Conservation (phyloP, 2,113 vertebrate species). For the Irena cyanogastra region DNA sequence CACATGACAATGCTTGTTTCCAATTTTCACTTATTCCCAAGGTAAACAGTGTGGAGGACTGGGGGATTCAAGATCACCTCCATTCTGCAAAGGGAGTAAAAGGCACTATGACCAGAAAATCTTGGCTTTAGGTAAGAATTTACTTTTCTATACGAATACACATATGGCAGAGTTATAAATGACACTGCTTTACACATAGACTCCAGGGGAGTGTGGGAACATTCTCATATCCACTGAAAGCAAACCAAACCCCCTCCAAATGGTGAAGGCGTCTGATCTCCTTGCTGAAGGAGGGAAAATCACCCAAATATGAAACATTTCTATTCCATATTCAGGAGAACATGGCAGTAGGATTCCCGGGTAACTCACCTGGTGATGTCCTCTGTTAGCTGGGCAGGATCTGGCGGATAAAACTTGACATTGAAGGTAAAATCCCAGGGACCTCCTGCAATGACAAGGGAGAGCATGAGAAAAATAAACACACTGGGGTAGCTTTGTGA, state of each 20-base stretch:
- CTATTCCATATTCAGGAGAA: not conserved
- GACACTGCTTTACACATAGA: not conserved
- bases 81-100: not conserved
- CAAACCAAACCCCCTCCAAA: not conserved
- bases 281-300: not conserved
- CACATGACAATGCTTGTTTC: not conserved
- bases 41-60: fast-evolving
- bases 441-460: slow-evolving; percentile 64
- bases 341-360: not conserved
- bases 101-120: not conserved
- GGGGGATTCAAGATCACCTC: not conserved
- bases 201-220: not conserved
- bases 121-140: not conserved
- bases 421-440: slow-evolving; percentile 83
- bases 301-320: not conserved
- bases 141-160: not conserved
- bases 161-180: not conserved
- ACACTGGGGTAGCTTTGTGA: not conserved
- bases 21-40: not conserved
- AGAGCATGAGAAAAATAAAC: not conserved
- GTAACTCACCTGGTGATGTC: slow-evolving; percentile 91
- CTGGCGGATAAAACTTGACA: slow-evolving; percentile 91
- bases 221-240: not conserved
- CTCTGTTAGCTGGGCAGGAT: slow-evolving; percentile 94
- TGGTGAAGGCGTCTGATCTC: not conserved